Evolutionary conservation across 2,113 vertebrate species (phyloP), one percentile per base, ranked within the genome.

Genomic region (Cariama cristata): DNA sequence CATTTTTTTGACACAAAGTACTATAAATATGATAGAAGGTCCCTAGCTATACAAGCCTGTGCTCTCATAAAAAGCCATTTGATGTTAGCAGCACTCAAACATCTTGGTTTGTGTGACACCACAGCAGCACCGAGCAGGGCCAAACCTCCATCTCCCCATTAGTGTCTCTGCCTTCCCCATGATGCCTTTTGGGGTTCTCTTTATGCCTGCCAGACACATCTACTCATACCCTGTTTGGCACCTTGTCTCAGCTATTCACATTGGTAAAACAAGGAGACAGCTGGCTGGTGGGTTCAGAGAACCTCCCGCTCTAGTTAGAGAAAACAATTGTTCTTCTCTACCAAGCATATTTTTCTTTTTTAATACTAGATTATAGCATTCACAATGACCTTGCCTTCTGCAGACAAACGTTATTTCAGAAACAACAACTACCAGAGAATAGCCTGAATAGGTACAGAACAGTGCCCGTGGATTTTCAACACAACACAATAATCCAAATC

Each of bases 201-300:
- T 85, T 91, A 38, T 30, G 49, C 38, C 33, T 79, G 63, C 52
- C 27, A 60, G 67, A 33, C 67, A 23, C 38, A 63, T 83, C 74
- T 16, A 66, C 73, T 87, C 77, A 52, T 42, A 58, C 74, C 30
- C 60, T 80, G 27, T 55, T 75, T 87, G 76, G 66, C 60, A 64
- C 53, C 59, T 88, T 76, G 71, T 68, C 73, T 79, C 45, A 45
- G 50, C 52, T 95, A 45, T 81, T 93, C 89, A 58, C 33, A 75
- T 35, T 71, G 87, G 40, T 69, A 83, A 93, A 92, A 60, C 42
- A 95, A 87, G 44, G 32, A 91, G 93, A 94, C 84, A 97, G 83
- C 89, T 98, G 97, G 86, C 62, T 97, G 85, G 90, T 90, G 79
- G 64, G 72, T 93, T 55, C 68, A 79, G 63, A 97, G 79, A 97